Conservation (phyloP, 2,888 invertebrate genomes). For the Sinhomidia bicolor region DNA sequence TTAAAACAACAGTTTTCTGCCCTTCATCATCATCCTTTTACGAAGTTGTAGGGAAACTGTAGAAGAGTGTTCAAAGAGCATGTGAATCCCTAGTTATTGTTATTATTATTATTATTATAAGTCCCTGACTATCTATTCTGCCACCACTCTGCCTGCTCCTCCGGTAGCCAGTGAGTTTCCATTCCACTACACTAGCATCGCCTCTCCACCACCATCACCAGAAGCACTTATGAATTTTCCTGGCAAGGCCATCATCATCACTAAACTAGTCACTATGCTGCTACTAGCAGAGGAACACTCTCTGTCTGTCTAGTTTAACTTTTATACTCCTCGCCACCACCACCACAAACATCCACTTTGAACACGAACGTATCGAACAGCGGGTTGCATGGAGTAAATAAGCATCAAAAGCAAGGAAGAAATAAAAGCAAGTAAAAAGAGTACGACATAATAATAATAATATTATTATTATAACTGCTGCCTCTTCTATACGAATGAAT, state of each 20-base stretch:
- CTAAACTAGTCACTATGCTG: slow-evolving; percentile 56
- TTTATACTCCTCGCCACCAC: slow-evolving; percentile 42
- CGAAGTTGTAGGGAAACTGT: neutral
- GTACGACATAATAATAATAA: no score
- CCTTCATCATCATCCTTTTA: slow-evolving; percentile 60
- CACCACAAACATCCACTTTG: neutral
- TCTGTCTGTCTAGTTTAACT: slow-evolving; percentile 60
- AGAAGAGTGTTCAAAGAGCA: neutral
- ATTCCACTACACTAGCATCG: neutral
- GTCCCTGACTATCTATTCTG: slow-evolving; percentile 60
- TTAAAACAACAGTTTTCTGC: slow-evolving; percentile 52
- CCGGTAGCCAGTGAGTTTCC: slow-evolving; percentile 45
- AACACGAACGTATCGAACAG: slow-evolving; percentile 59
- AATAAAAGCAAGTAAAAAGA: no score
- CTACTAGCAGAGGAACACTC: no score
- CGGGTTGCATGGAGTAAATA: slow-evolving; percentile 72
- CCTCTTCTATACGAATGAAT: slow-evolving; percentile 55
- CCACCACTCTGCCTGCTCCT: no score
- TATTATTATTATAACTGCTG: no score
- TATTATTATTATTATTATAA: no score
- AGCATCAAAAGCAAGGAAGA: no score
- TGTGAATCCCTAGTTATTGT: slow-evolving; percentile 35
- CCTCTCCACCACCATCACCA: slow-evolving; percentile 34
- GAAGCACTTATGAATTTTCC: slow-evolving; percentile 69
- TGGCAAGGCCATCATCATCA: slow-evolving; percentile 75